Evolutionary conservation across 1,140 invertebrate genomes (phyloP).

Genomic region (Anoplophora glabripennis): DNA sequence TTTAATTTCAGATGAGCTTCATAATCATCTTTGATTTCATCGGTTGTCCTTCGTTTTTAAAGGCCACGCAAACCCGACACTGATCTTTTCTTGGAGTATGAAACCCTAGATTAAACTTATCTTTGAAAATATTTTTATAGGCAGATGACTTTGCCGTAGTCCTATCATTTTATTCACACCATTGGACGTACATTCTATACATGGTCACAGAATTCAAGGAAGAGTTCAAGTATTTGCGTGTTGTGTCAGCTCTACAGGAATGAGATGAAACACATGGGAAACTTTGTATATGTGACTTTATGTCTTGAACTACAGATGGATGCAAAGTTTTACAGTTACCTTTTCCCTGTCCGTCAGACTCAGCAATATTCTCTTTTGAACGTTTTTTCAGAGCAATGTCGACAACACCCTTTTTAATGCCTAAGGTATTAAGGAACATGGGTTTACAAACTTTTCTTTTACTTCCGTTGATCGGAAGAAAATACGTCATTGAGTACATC

Average conservation of each 20-base stretch:
- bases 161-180: not conserved
- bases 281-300: constrained; percentile 6
- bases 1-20: constrained; percentile 3
- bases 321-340: not conserved
- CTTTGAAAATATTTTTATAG: constrained; percentile 4
- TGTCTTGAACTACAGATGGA: not conserved
- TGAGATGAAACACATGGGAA: too few species aligned
- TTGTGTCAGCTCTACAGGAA: constrained; percentile 10
- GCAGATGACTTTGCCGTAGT: constrained; percentile 1
- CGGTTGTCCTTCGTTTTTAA: constrained; percentile 1
- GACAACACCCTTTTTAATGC: not conserved
- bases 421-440: not conserved
- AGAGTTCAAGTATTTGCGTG: constrained; percentile 17
- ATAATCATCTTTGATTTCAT: not conserved
- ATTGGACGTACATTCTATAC: constrained; percentile 15
- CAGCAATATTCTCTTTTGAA: constrained; percentile 9
- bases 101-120: constrained; percentile 9
- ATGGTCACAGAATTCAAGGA: constrained; percentile 13
- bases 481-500: not conserved
- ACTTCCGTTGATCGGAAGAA: not conserved
- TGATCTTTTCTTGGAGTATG: constrained; percentile 15
- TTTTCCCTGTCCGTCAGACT: constrained; percentile 1
- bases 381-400: constrained; percentile 8
- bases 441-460: not conserved
- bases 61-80: constrained; percentile 6